Base-by-base conservation (phyloP, 2,797 vertebrate genomes). In the Hoplostethus mediterraneus region DNA sequence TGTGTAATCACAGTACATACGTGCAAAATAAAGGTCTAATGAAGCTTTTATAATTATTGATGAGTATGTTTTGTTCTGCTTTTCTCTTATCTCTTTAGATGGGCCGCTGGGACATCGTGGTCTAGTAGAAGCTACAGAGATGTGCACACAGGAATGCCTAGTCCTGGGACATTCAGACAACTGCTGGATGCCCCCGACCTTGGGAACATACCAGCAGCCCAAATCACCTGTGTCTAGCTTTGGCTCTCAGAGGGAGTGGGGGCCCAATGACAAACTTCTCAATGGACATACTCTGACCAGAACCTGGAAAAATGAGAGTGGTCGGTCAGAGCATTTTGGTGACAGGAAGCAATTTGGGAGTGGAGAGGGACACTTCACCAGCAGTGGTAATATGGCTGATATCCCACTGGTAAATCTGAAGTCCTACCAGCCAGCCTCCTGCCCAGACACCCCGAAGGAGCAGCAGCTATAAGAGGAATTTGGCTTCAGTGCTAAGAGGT, bases 111-210 rank as follows among this genome's bases (percentile, higher is more conserved):
- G 98, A 52, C 97, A 97, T 8, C 95, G 97, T 84, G 98, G 98
- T 75, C 93, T 99, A 87, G 97, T 97, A 86, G 98, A 99, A 92
- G 98, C 98, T 21, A 98, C 98, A n/a, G 98, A 99, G 92, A 99
- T 99, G 98, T 99, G 98, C 87, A 99, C 98, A 81, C 98, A 99
- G 88, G 98, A 99, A 93, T 99, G 98, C 81, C 89, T 99, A 57
- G 96, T 99, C 84, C 94, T 99, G 82, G 98, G 98, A 87, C 98
- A 99, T 84, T 99, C 98, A 59, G 98, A 99, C 94, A 99, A 99
- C 95, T 99, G 98, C 92, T 99, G 98, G 98, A 99, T 99, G 98
- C 98, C 98, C 33, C 97, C 97, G 2, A 95, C 93, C 36, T 89
- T 99, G 84, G 96, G 96, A 77, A 89, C 96, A 6, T 98, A 97